phyloP scores from a whole-genome alignment of 2,888 invertebrate genomes.

The Leptopterna dolabrata region DNA sequence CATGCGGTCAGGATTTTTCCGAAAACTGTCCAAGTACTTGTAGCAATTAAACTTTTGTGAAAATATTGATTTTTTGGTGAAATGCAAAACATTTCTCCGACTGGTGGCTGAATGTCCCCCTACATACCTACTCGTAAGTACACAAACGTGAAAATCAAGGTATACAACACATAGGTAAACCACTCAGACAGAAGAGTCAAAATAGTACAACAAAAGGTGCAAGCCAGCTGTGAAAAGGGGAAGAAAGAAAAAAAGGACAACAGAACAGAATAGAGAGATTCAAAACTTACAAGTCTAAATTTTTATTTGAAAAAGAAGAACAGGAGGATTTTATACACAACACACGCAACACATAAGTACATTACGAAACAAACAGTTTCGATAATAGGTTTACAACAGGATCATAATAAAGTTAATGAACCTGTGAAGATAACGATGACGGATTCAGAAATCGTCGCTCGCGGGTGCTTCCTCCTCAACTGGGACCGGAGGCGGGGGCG shows the following conservation, averaged over 20 bases:
- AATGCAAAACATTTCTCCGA: too few relatives aligned
- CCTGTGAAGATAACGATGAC: background rate
- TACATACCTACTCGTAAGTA: too few relatives aligned
- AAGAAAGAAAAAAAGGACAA: background rate
- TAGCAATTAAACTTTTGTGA: too few relatives aligned
- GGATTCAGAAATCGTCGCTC: conserved; percentile 18
- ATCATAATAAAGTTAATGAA: background rate
- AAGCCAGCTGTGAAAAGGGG: background rate
- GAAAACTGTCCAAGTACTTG: too few relatives aligned
- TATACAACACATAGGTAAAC: background rate
- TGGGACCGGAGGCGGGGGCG: conserved; percentile 49
- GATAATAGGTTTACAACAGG: background rate
- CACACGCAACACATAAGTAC: background rate
- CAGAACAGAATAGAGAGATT: background rate
- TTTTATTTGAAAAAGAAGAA: background rate
- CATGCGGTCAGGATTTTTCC: too few relatives aligned
- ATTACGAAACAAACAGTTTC: background rate
- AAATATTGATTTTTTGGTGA: too few relatives aligned
- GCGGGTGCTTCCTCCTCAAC: conserved; percentile 28
- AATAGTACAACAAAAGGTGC: too few relatives aligned
- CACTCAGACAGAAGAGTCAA: background rate
- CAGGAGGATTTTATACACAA: background rate
- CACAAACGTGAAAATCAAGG: too few relatives aligned
- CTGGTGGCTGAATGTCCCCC: too few relatives aligned
- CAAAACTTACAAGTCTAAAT: background rate